phyloP scores from a whole-genome alignment of 2,888 invertebrate genomes.

The Gari tellinella region DNA sequence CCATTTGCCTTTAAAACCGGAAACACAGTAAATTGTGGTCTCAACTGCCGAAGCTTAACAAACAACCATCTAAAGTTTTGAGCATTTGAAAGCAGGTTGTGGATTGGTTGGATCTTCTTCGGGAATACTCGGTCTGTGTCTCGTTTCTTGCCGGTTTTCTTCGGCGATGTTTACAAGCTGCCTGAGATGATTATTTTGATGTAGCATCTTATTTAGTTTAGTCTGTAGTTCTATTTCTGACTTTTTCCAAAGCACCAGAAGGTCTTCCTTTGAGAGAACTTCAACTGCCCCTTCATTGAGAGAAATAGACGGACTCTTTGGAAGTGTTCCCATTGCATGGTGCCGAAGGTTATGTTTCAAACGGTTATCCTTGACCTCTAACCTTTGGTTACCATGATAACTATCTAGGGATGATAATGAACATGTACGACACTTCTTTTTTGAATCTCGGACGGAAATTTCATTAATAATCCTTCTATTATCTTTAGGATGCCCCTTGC shows the following conservation, averaged over 20 bases:
- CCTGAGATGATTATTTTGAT: slow-evolving; percentile 61
- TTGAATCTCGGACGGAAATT: not conserved
- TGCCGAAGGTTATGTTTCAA: slow-evolving; percentile 74
- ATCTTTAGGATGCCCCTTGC: not conserved
- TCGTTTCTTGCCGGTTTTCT: not conserved
- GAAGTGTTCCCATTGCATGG: slow-evolving; percentile 72
- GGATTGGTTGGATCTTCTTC: too few species aligned
- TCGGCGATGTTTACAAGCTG: slow-evolving; percentile 44
- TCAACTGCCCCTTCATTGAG: slow-evolving; percentile 79
- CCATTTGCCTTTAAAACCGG: too few species aligned
- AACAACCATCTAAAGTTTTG: too few species aligned
- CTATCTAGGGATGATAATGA: slow-evolving; percentile 15
- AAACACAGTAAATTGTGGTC: too few species aligned
- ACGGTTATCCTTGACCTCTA: slow-evolving; percentile 71
- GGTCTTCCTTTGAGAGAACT: slow-evolving; percentile 90
- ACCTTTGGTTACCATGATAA: not conserved
- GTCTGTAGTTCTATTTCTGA: slow-evolving; percentile 91
- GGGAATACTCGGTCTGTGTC: too few species aligned
- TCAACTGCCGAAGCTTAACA: too few species aligned
- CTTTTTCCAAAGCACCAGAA: slow-evolving; percentile 90
- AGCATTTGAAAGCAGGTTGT: too few species aligned
- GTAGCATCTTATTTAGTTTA: slow-evolving; percentile 86
- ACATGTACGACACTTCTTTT: not conserved
- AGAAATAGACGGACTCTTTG: slow-evolving; percentile 56
- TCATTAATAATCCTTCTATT: not conserved